Percentiles rank a stretch among this genome's conserved stretches.
Evolutionary conservation across 2,113 vertebrate genomes (phyloP).

Genomic region (Morone chrysops): DNA sequence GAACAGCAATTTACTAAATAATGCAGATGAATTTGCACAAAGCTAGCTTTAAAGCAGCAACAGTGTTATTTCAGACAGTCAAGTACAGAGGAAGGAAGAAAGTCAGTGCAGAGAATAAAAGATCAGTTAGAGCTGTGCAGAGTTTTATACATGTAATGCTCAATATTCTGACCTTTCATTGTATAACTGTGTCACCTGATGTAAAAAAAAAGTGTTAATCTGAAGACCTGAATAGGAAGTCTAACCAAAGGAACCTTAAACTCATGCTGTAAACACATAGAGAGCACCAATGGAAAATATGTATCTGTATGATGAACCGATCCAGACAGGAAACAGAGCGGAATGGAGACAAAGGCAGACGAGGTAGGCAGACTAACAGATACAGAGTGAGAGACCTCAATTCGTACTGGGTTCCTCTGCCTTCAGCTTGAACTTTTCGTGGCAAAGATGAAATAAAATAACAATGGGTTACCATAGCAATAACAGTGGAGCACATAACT

Average conservation of each 20-base stretch:
- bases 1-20: slow-evolving; percentile 57
- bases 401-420: slow-evolving; percentile 20
- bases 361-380: slow-evolving; percentile 8
- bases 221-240: slow-evolving; percentile 9
- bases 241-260: not conserved
- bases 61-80: slow-evolving; percentile 30
- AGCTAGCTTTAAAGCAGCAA: slow-evolving; percentile 39
- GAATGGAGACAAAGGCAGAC: slow-evolving; percentile 41
- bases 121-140: slow-evolving; percentile 25
- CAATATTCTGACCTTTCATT: slow-evolving; percentile 52
- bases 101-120: slow-evolving; percentile 31
- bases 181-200: slow-evolving; percentile 24
- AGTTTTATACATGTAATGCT: slow-evolving; percentile 4
- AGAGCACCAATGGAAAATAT: not conserved
- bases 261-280: not conserved
- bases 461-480: slow-evolving; percentile 79
- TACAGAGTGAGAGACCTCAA: slow-evolving; percentile 5
- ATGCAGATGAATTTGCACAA: slow-evolving; percentile 41
- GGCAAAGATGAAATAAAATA: slow-evolving; percentile 75
- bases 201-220: slow-evolving; percentile 31
- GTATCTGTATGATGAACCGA: not conserved
- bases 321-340: slow-evolving; percentile 2
- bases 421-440: slow-evolving; percentile 62
- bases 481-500: slow-evolving; percentile 67
- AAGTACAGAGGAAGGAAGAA: slow-evolving; percentile 20